phyloP scores from a whole-genome alignment of 2,888 invertebrate genomes.

The Drosophila quinaria region DNA sequence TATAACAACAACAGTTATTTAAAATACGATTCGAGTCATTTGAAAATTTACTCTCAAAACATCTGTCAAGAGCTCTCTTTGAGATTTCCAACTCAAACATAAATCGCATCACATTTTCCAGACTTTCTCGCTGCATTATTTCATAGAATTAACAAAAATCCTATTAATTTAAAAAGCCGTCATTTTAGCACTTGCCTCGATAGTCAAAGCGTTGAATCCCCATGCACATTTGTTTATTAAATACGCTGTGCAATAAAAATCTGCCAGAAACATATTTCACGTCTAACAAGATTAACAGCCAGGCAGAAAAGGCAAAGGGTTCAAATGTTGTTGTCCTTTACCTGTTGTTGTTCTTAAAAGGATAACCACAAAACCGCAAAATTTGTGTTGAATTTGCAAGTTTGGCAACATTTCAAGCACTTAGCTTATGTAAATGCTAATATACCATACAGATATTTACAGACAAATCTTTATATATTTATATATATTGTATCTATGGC shows the following conservation, averaged over 20 bases:
- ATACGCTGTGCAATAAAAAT: constrained; percentile 40
- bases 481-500: constrained; percentile 3
- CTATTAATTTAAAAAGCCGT: constrained; percentile 39
- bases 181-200: constrained; percentile 26
- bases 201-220: constrained; percentile 28
- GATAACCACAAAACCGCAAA: constrained; percentile 70
- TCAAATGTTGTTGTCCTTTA: constrained; percentile 19
- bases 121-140: not conserved
- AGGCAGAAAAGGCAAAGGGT: constrained; percentile 1
- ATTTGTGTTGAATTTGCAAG: constrained; percentile 67
- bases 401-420: constrained; percentile 58
- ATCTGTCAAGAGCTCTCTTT: not conserved
- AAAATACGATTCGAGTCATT: no score
- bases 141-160: constrained; percentile 17
- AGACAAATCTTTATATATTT: not conserved
- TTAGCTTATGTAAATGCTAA: constrained; percentile 29
- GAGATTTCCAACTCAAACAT: not conserved
- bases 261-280: constrained; percentile 57
- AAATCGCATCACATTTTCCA: constrained; percentile 5
- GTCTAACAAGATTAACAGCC: constrained; percentile 64
- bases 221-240: constrained; percentile 51
- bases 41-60: not conserved
- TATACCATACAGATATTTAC: constrained; percentile 9
- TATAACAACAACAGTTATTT: no score
- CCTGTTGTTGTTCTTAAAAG: constrained; percentile 55